Conservation (phyloP, 2,888 invertebrate species). For the Nebria brevicollis region DNA sequence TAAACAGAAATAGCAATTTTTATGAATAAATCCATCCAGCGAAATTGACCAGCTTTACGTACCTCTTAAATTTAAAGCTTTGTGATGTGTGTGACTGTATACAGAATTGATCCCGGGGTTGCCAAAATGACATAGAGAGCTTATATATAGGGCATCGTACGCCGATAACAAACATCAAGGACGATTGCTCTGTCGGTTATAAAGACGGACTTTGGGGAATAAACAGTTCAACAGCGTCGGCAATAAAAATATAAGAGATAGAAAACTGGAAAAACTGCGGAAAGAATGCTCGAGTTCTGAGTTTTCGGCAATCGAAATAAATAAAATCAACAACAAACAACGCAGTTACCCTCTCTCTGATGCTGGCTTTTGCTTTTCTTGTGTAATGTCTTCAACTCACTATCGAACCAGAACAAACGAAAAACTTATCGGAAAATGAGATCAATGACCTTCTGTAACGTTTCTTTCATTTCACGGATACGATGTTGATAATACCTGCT, state of each 20-base stretch:
- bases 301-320: slow-evolving; percentile 42
- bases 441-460: slow-evolving; percentile 27
- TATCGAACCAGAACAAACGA: slow-evolving; percentile 38
- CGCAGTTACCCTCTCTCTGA: slow-evolving; percentile 33
- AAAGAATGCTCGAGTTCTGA: slow-evolving; percentile 5
- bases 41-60: background rate
- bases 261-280: slow-evolving; percentile 25
- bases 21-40: background rate
- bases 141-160: slow-evolving; percentile 12
- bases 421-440: slow-evolving; percentile 36
- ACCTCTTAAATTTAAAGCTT: slow-evolving; percentile 1
- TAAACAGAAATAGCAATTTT: background rate
- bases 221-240: slow-evolving; percentile 42
- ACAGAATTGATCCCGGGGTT: slow-evolving; percentile 5
- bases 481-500: background rate
- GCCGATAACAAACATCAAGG: slow-evolving; percentile 42
- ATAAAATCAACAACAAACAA: slow-evolving; percentile 46
- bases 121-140: slow-evolving; percentile 5
- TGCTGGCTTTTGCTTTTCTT: slow-evolving; percentile 16
- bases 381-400: background rate
- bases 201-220: slow-evolving; percentile 44
- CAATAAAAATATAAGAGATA: slow-evolving; percentile 46
- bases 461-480: background rate
- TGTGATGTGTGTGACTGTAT: slow-evolving; percentile 7
- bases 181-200: slow-evolving; percentile 37